Evolutionary conservation across 2,888 invertebrate species (phyloP), one percentile per base, ranked within the genome.

Genomic region (Cotesia congregata): DNA sequence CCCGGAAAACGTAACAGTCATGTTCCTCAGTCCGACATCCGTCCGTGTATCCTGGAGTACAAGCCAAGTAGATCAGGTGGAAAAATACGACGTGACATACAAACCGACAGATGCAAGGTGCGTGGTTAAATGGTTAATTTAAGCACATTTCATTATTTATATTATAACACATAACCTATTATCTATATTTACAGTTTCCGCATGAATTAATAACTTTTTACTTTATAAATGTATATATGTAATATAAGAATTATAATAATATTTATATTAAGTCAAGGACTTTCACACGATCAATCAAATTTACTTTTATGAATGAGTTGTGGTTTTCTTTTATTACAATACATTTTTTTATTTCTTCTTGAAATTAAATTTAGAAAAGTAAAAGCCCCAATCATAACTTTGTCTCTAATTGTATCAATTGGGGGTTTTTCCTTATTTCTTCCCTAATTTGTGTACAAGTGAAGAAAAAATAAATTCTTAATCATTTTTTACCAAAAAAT

Each of bases 41-140:
- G 95, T 96, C 82, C 93, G 94, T 84, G 95, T 97, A 62, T 95
- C 95, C 82, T 97, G 97, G 96, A 95, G 95, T 83, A 95, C 95
- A 78, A 93, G 94, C 84, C 88, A 89, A 77, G 93, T 94, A 81
- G 95, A 95, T 85, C 92, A 94, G 84, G 94, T 95, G 80, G 96
- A 96, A 87, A 96, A 96, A 90, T 96, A 96, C 92, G 96, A 96
- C 90, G 96, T 97, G 90, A 96, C 95, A 20, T 96, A 96, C 90
- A 96, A 96, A 88, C 96, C 96, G 69, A 95, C 96, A 71, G 95
- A 96, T 90, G 96, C 96, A 90, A 96, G 96, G 96, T 96, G 94
- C 93, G 93, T 89, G 50, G 50, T 12, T 50, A 12, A 12, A 50
- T 50, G 50, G 12, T 50, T 50, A 50, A 50, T 50, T 50, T 50